phyloP scores from a whole-genome alignment of 2,888 invertebrate genomes.

The Colostygia pectinataria region DNA sequence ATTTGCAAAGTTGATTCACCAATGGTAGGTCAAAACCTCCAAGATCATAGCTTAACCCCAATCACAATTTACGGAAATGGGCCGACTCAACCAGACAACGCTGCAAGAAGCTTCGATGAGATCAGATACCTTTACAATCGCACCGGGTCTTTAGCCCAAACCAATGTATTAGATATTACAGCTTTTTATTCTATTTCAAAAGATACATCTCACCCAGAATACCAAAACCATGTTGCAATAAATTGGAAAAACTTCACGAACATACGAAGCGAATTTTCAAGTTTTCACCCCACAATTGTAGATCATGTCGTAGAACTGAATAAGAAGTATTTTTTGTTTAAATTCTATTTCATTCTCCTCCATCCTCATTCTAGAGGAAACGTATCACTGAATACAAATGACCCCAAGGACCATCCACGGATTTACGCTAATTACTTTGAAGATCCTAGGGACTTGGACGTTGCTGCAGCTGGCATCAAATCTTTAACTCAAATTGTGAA shows the following conservation, averaged over 20 bases:
- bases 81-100: slow-evolving; percentile 43
- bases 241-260: slow-evolving; percentile 38
- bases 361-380: slow-evolving; percentile 80
- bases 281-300: slow-evolving; percentile 22
- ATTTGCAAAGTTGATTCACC: slow-evolving; percentile 58
- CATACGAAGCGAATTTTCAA: background rate
- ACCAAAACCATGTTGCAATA: slow-evolving; percentile 46
- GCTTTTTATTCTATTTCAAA: slow-evolving; percentile 49
- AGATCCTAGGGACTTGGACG: slow-evolving; percentile 76
- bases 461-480: slow-evolving; percentile 48
- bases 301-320: slow-evolving; percentile 47
- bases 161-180: slow-evolving; percentile 78
- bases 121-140: slow-evolving; percentile 75
- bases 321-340: slow-evolving; percentile 50
- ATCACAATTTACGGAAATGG: slow-evolving; percentile 55
- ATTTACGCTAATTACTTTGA: slow-evolving; percentile 86
- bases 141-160: slow-evolving; percentile 73
- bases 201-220: slow-evolving; percentile 51
- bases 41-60: slow-evolving; percentile 74
- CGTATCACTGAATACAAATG: slow-evolving; percentile 77
- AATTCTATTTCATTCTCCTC: slow-evolving; percentile 58
- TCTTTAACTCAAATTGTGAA: slow-evolving; percentile 50
- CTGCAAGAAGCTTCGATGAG: slow-evolving; percentile 50
- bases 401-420: slow-evolving; percentile 83
- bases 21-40: slow-evolving; percentile 79